Base-by-base conservation (phyloP, 2,888 invertebrate genomes). In the Zaprionus bogoriensis region DNA sequence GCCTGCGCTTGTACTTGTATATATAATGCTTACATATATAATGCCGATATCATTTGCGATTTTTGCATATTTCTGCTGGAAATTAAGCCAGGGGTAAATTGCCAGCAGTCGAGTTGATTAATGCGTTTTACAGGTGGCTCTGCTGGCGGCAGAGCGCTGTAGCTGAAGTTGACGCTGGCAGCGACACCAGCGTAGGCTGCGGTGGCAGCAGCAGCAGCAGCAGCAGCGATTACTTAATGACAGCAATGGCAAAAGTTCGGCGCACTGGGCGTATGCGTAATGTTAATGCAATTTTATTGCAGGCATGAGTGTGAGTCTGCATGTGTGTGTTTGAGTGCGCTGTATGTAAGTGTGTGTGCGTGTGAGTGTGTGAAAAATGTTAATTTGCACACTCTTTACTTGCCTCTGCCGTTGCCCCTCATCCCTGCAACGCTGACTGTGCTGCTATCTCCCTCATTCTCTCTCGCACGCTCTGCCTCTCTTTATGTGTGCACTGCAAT, bases 171-270 rank as follows among this genome's bases (percentile, higher is more conserved):
- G n/a, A n/a, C n/a, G n/a, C n/a, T 20, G 10, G 12, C 32, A 27
- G 25, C 25, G 50, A 32, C 41, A 69, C 55, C 12, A 20, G 9
- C 46, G 42, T n/a, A 32, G 28, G 36, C n/a, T n/a, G n/a, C n/a
- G n/a, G 41, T 27, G 39, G 10, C 39, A 22, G 55, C 41, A 30
- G 17, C 32, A 44, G 60, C 41, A 36, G 55, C 59, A 76, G 77
- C 77, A n/a, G n/a, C n/a, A n/a, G n/a, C n/a, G n/a, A n/a, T 79
- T 83, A 67, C 67, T 80, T 80, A 83, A 83, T 83, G 81, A 70
- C 71, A 65, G 60, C 54, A 28, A 42, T 22, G 14, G n/a, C n/a
- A 9, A 19, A 6, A 28, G 17, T 25, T 42, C 10, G n/a, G 6
- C 17, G 41, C 32, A 54, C 20, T 50, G 25, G 62, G 70, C 77